phyloP scores from a whole-genome alignment of 37 sponge, comb jelly and placozoan species.

The Cliona cf. orientalis region DNA sequence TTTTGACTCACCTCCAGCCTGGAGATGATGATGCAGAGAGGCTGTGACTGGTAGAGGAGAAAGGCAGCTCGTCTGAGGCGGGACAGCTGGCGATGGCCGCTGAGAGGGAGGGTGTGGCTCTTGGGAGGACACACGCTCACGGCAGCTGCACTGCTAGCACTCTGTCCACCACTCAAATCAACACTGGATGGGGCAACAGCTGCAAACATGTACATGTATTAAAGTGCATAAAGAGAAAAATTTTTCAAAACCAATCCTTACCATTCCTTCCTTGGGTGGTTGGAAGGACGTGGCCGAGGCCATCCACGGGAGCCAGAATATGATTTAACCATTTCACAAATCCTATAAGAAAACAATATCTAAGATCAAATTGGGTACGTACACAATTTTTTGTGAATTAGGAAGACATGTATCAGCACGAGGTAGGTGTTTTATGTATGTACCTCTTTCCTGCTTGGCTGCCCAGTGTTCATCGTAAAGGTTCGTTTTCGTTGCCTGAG shows the following conservation, averaged over 20 bases:
- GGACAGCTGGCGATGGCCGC: conserved; percentile 1
- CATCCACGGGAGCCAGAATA: conserved; percentile 73
- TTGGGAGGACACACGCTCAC: no score
- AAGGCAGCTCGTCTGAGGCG: conserved; percentile 45
- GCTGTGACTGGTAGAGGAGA: conserved; percentile 74
- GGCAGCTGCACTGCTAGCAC: no score
- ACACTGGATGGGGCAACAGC: no score
- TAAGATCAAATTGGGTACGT: background rate
- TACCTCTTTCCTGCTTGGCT: conserved; percentile 84
- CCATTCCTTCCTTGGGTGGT: conserved; percentile 26
- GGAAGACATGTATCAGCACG: no score
- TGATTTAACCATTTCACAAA: conserved; percentile 91
- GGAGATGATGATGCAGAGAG: conserved; percentile 28
- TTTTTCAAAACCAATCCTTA: no score
- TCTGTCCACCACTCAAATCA: no score
- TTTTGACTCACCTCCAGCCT: conserved; percentile 51
- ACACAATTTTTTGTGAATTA: no score
- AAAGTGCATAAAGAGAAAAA: background rate
- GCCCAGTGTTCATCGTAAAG: conserved; percentile 92
- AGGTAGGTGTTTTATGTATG: background rate
- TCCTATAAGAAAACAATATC: conserved; percentile 18
- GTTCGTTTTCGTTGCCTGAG: conserved; percentile 41
- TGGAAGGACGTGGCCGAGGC: conserved; percentile 28
- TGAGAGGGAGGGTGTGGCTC: background rate
- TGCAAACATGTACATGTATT: conserved; percentile 8